Evolutionary conservation across 2,797 vertebrate species (phyloP).

Genomic region (Furcifer pardalis): DNA sequence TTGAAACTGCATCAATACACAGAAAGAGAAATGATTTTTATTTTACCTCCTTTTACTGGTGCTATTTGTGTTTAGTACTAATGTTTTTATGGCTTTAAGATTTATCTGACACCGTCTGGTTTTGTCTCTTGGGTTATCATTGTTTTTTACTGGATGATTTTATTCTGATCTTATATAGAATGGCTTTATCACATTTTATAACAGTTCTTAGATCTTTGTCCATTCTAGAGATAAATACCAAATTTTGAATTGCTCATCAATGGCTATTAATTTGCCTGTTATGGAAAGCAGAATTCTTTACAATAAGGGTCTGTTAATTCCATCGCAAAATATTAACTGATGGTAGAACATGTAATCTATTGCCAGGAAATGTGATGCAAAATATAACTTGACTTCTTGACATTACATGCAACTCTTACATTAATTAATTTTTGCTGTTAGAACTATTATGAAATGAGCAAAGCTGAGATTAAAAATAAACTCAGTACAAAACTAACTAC

Average conservation of each 20-base stretch:
- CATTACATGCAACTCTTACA: not conserved
- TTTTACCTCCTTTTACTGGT: too few relatives aligned
- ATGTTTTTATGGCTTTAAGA: too few relatives aligned
- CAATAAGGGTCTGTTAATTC: not conserved
- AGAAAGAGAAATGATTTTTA: too few relatives aligned
- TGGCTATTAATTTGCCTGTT: not conserved
- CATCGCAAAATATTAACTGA: not conserved
- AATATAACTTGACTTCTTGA: not conserved
- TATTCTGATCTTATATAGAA: not conserved
- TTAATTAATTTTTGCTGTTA: not conserved
- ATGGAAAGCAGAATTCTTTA: not conserved
- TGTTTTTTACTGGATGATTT: too few relatives aligned
- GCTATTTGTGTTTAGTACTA: too few relatives aligned
- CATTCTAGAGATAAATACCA: not conserved
- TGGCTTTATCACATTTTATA: not conserved
- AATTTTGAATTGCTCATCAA: not conserved
- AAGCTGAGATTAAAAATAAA: not conserved
- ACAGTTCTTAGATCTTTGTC: not conserved
- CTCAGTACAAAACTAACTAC: not conserved
- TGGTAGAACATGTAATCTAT: not conserved
- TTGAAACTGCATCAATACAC: too few relatives aligned
- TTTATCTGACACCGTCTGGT: too few relatives aligned
- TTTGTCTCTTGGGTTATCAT: too few relatives aligned
- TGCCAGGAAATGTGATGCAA: not conserved
- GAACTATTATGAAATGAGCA: not conserved